Conservation (phyloP, 1,140 invertebrate genomes). For the Bombyx mandarina region DNA sequence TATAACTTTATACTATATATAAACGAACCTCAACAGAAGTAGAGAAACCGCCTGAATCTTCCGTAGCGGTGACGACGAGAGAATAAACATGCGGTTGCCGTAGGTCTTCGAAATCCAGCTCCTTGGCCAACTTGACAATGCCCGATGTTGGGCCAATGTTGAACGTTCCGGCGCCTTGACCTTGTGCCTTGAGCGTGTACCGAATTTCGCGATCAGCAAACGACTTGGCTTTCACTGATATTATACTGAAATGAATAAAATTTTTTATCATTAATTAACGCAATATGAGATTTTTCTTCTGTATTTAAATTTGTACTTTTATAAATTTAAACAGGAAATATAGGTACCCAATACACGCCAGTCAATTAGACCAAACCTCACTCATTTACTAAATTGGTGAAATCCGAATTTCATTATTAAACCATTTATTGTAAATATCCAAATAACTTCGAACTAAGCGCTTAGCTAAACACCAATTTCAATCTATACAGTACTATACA, state of each 20-base stretch:
- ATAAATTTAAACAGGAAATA: too few relatives aligned
- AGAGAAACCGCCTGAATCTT: conserved; percentile 95
- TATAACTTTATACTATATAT: background rate
- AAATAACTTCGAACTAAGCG: too few relatives aligned
- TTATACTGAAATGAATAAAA: conserved; percentile 80
- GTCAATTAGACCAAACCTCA: too few relatives aligned
- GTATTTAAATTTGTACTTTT: too few relatives aligned
- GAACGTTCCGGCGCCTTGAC: conserved; percentile 94
- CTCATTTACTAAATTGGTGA: too few relatives aligned
- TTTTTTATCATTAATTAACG: too few relatives aligned
- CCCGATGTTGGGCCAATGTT: conserved; percentile 95
- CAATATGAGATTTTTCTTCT: too few relatives aligned
- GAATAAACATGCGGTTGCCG: conserved; percentile 94
- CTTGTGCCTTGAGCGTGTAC: conserved; percentile 93
- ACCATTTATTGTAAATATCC: too few relatives aligned
- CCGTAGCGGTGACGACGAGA: conserved; percentile 92
- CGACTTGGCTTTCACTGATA: conserved; percentile 96
- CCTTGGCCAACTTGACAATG: conserved; percentile 94
- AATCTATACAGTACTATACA: too few relatives aligned
- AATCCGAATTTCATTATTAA: too few relatives aligned
- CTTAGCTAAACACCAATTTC: too few relatives aligned
- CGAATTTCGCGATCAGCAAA: conserved; percentile 95
- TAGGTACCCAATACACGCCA: too few relatives aligned
- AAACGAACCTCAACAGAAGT: conserved; percentile 90
- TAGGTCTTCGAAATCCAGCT: conserved; percentile 94